Evolutionary conservation across 2,888 invertebrate genomes (phyloP).

Genomic region (Orchestes rusci): DNA sequence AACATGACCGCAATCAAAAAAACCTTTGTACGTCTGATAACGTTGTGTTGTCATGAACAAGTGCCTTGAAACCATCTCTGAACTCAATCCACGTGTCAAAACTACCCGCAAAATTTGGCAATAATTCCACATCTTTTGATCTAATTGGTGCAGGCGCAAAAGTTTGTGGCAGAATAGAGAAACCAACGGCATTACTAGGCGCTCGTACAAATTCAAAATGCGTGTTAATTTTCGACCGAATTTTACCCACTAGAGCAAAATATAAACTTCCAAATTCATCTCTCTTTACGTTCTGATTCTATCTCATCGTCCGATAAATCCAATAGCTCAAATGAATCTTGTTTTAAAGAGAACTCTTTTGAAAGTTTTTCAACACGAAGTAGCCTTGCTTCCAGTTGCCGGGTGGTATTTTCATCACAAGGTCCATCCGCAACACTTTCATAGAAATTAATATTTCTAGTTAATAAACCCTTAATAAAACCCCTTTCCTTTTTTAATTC

Average conservation of each 20-base stretch:
- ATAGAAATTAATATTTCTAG: conserved; percentile 1
- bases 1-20: conserved; percentile 2
- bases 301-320: not conserved
- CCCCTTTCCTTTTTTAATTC: conserved; percentile 4
- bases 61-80: too few species aligned
- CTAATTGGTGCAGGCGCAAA: too few species aligned
- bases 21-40: conserved; percentile 3
- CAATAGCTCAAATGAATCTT: not conserved
- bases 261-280: too few species aligned
- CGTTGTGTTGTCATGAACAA: too few species aligned
- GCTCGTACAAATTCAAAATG: too few species aligned
- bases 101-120: conserved; percentile 1
- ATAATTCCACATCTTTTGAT: too few species aligned
- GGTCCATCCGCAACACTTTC: not conserved
- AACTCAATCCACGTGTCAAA: too few species aligned
- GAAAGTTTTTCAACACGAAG: not conserved
- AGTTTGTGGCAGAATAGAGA: too few species aligned
- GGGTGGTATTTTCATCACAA: not conserved
- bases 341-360: conserved; percentile 1
- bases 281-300: not conserved
- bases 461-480: conserved; percentile 1
- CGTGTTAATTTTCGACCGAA: too few species aligned
- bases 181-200: too few species aligned
- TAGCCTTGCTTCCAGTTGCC: not conserved
- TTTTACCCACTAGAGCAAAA: too few species aligned